Base-by-base conservation (phyloP, 2,797 vertebrate species). In the Protosalanx chinensis region DNA sequence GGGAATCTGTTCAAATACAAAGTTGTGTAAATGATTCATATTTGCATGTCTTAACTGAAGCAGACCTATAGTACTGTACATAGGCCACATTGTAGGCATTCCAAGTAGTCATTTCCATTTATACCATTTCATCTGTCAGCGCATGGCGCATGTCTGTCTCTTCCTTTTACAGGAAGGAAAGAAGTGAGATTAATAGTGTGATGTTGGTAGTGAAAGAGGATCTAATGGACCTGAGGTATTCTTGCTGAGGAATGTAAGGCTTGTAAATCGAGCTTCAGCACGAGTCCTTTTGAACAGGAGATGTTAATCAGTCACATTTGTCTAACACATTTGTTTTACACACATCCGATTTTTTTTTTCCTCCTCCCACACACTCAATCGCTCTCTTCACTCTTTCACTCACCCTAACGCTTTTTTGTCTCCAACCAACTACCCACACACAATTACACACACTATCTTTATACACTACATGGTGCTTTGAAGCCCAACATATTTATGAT, bases 281-380 rank as follows among this genome's bases (percentile, higher is more conserved):
- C 29, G 33, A 59, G 49, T 59, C 8, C 7, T 76, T 66, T 71
- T 63, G 67, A 64, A 27, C 41, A 64, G 33, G 33, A 29, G 53
- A 37, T 69, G 51, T 70, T 67, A 72, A 70, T 76, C 66, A 69
- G 60, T 65, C 57, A 29, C 32, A 59, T 18, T 41, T 57, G 35
- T 18, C 6, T 56, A 27, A 27, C 23, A 27, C 23, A 27, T 18
- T 41, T 57, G 35, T 18, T 3, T 56, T 29, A 29, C 23, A n/a
- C 6, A 53, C 10, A 51, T 56, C 20, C 60, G 49, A 23, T 13
- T 30, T n/a, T n/a, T n/a, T 12, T 32, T 16, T 32, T 27, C 64
- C 58, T 69, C 4, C 23, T 20, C 51, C 18, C 20, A 16, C 64
- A 70, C 60, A 71, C n/a, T 58, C 53, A 46, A 12, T 46, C 41